Evolutionary conservation across 2,113 vertebrate species (phyloP).

Genomic region (Gymnobelideus leadbeateri): DNA sequence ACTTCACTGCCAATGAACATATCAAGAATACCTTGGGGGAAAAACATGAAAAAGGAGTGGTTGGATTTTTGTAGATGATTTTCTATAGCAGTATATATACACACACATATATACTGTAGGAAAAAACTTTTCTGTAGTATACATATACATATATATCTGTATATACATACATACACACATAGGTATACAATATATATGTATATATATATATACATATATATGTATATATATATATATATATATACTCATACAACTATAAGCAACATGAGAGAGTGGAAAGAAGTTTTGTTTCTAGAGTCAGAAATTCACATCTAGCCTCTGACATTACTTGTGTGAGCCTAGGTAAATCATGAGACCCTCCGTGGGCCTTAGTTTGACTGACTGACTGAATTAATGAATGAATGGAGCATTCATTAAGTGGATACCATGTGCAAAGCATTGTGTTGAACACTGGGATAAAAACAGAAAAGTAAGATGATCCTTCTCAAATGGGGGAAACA

Average conservation of each 20-base stretch:
- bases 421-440: neutral
- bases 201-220: neutral
- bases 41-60: neutral
- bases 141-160: too few species aligned
- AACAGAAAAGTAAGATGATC: neutral
- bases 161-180: neutral
- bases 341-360: neutral
- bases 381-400: neutral
- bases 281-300: neutral
- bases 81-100: neutral
- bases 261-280: neutral
- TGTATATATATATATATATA: too few species aligned
- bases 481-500: neutral
- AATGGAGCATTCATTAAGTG: neutral
- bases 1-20: neutral
- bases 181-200: too few species aligned
- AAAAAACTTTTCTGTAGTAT: too few species aligned
- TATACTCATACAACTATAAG: neutral
- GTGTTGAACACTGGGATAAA: neutral
- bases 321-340: neutral
- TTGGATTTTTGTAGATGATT: neutral
- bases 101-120: too few species aligned
- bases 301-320: neutral
- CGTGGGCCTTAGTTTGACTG: neutral
- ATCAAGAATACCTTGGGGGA: neutral